Evolutionary conservation across 2,113 vertebrate species (phyloP), one percentile per base, ranked within the genome.

Genomic region (Sebastes fasciatus): DNA sequence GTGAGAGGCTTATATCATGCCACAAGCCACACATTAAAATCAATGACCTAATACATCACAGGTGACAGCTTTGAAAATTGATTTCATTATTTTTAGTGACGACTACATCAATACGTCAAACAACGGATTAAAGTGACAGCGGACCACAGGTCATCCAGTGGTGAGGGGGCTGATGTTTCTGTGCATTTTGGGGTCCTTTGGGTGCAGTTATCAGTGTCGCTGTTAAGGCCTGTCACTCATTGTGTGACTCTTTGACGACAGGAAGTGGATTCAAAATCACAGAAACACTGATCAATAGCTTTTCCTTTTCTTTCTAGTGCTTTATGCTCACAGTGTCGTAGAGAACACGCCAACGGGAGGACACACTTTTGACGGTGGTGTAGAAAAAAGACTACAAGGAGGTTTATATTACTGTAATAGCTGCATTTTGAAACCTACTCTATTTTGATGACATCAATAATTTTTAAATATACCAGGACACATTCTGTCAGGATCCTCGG

Each of bases 1-100:
- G 90, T 87, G 67, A 89, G 74, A 77, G 84, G 77, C 92, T 85
- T 83, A 90, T 86, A 90, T 86, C 89, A 75, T 80, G 79, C 86
- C 90, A 87, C 79, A 48, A 70, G 87, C 69, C 81, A 77, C 77
- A 45, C 88, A 88, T 91, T 87, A 88, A 92, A 94, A 93, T 91
- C 92, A 90, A 91, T 89, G 86, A 89, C 72, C 67, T 81, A 55
- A 87, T 92, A 75, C 88, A 95, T 91, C 92, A 92, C 81, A 82
- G 75, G 57, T 66, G 91, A 86, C 91, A 74, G 80, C 64, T 87
- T 74, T 78, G 72, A 88, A 87, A 91, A 91, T 86, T 87, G 76
- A 94, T 93, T 89, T 82, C 74, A 85, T 91, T 91, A 88, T 90
- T 91, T 89, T 91, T 84, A 46, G 85, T 52, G 80, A 86, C 1